phyloP scores from a whole-genome alignment of 2,888 invertebrate genomes.

The Leptinotarsa peninsularis region DNA sequence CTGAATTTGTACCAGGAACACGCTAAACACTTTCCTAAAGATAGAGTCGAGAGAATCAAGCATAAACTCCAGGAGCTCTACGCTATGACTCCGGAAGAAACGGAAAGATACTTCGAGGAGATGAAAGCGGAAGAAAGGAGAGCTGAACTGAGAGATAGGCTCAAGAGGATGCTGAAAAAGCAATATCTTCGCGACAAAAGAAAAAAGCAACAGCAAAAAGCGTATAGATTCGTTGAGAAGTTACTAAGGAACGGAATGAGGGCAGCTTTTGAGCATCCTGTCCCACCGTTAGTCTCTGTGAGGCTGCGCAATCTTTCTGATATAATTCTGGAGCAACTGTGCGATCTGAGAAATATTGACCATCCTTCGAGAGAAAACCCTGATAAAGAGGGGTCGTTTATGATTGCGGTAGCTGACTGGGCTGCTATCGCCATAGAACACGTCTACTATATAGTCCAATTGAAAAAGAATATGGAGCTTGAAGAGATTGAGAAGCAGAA shows the following conservation, averaged over 20 bases:
- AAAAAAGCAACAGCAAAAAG: slow-evolving; percentile 38
- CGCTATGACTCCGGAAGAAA: slow-evolving; percentile 67
- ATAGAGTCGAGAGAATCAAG: slow-evolving; percentile 69
- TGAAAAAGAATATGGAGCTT: slow-evolving; percentile 58
- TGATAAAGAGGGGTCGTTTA: slow-evolving; percentile 54
- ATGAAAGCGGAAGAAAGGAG: slow-evolving; percentile 56
- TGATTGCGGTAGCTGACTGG: slow-evolving; percentile 62
- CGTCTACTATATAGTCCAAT: slow-evolving; percentile 61
- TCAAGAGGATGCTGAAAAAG: slow-evolving; percentile 51
- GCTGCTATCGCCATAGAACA: slow-evolving; percentile 61
- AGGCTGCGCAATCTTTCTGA: slow-evolving; percentile 71
- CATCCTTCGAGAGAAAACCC: slow-evolving; percentile 72
- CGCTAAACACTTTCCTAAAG: slow-evolving; percentile 66
- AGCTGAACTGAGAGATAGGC: slow-evolving; percentile 41
- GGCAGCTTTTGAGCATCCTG: slow-evolving; percentile 58
- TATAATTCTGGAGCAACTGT: slow-evolving; percentile 70
- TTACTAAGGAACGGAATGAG: slow-evolving; percentile 52
- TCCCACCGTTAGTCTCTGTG: slow-evolving; percentile 71
- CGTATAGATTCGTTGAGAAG: slow-evolving; percentile 43
- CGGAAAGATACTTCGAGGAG: slow-evolving; percentile 71
- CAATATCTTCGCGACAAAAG: slow-evolving; percentile 36
- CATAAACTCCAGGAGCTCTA: slow-evolving; percentile 68
- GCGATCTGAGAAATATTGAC: slow-evolving; percentile 86
- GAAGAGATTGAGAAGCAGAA: slow-evolving; percentile 51
- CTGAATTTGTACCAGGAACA: slow-evolving; percentile 70